Percentiles rank a stretch among this genome's conserved stretches.
Evolutionary conservation across 1,140 invertebrate species (phyloP).

Genomic region (Triops longicaudatus): DNA sequence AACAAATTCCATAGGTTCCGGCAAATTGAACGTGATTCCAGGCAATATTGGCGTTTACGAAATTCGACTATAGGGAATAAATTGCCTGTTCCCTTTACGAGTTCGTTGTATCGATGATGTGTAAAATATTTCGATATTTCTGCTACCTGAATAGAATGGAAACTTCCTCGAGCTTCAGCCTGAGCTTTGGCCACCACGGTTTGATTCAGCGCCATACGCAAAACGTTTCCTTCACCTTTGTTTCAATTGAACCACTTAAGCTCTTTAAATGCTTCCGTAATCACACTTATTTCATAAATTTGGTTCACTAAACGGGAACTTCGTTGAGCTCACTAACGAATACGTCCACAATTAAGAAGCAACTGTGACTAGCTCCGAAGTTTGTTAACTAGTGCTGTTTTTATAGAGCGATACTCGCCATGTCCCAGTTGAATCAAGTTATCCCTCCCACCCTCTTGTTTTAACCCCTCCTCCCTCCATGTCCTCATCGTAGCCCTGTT

Average conservation of each 20-base stretch:
- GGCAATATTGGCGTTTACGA: too few relatives aligned
- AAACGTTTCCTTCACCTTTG: not conserved
- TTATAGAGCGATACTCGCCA: not conserved
- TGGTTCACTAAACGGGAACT: too few relatives aligned
- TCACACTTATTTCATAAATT: not conserved
- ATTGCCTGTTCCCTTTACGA: too few relatives aligned
- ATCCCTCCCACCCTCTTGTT: not conserved
- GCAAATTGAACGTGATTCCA: too few relatives aligned
- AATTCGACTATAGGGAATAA: too few relatives aligned
- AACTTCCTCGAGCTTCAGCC: conserved; percentile 41
- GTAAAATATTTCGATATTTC: too few relatives aligned
- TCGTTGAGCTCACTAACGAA: too few relatives aligned
- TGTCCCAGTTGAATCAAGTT: not conserved
- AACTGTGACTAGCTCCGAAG: not conserved
- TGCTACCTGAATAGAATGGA: conserved; percentile 52
- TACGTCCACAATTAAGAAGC: not conserved
- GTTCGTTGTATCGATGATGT: too few relatives aligned
- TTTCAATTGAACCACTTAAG: conserved; percentile 4
- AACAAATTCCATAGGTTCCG: too few relatives aligned
- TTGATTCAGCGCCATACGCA: conserved; percentile 46
- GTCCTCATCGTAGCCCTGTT: not conserved
- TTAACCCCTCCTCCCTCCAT: not conserved
- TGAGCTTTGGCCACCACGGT: conserved; percentile 40
- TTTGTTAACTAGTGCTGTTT: not conserved
- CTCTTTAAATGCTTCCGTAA: not conserved